Conservation (phyloP, 2,113 vertebrate species). For the Butorides virescens region DNA sequence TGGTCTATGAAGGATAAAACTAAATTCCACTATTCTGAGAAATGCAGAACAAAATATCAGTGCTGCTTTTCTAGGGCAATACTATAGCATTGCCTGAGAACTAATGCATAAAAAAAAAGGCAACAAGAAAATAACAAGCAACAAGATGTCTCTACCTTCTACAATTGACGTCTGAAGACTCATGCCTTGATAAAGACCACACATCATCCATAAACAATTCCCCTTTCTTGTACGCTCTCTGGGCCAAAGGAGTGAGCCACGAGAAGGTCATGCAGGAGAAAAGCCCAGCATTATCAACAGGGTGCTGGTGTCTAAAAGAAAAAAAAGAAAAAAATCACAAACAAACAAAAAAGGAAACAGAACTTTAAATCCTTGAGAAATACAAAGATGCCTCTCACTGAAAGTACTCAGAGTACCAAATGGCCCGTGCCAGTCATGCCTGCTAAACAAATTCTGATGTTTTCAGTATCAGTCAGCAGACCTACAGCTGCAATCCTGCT, state of each 20-base stretch:
- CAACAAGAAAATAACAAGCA: background rate
- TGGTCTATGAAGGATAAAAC: background rate
- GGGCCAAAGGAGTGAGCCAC: constrained; percentile 88
- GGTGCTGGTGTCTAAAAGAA: constrained; percentile 82
- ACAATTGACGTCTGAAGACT: constrained; percentile 87
- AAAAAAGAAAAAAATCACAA: background rate
- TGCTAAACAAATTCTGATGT: background rate
- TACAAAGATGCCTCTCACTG: background rate
- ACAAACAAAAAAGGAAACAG: background rate
- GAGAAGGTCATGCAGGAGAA: constrained; percentile 95
- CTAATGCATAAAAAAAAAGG: background rate
- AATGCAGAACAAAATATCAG: background rate
- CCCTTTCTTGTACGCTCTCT: constrained; percentile 82
- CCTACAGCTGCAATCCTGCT: background rate
- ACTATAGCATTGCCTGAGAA: background rate
- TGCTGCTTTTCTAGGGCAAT: background rate
- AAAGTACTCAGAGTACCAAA: background rate
- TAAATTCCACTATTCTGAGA: background rate
- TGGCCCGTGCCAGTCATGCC: background rate
- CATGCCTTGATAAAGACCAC: constrained; percentile 86
- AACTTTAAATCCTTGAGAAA: background rate
- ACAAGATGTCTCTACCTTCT: constrained; percentile 77
- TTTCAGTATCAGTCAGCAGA: background rate
- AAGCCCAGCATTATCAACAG: constrained; percentile 89
- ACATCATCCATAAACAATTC: constrained; percentile 86